Base-by-base conservation (phyloP, 2,113 vertebrate genomes). In the Elephantulus edwardii region DNA sequence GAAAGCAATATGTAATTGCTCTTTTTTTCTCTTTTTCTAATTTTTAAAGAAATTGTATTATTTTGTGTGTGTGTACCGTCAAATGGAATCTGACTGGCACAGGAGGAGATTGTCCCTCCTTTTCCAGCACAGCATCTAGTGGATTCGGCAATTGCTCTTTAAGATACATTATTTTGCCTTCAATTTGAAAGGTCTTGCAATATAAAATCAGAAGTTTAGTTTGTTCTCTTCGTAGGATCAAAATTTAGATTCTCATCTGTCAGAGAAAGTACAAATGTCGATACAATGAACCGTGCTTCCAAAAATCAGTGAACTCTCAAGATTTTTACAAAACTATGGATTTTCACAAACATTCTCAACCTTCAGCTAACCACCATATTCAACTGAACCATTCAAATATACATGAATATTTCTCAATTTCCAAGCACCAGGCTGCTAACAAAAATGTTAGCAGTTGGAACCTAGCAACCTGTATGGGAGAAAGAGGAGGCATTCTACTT, bases 161-260 rank as follows among this genome's bases (percentile, higher is more conserved):
- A 44, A n/a, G 22, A 52, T 86, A 46, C 54, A 54, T 87, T 83
- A 20, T 56, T 71, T 76, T 87, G 52, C 44, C 33, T 93, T 90
- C 62, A 78, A 64, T 64, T 54, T 71, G 4, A 14, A 88, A 92
- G 62, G 44, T 4, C 22, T 33, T 88, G 60, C 71, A 46, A 46
- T 62, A 12, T 46, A 60, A 54, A 62, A 10, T 56, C 30, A 28
- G 66, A 89, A 71, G 42, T 72, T 93, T 87, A 62, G 38, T 56
- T 72, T 64, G 8, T 89, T 92, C 13, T 40, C 30, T 46, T 24
- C 58, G 19, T 20, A 68, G 40, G 20, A 81, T 76, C 26, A 48
- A 92, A 92, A 56, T 26, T 28, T 64, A 8, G 8, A 70, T 44
- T 92, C 78, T 88, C 72, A 62, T 54, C 40, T 92, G 40, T 62